Base-by-base conservation (phyloP, 2,888 invertebrate genomes). In the Ariolimax columbianus region DNA sequence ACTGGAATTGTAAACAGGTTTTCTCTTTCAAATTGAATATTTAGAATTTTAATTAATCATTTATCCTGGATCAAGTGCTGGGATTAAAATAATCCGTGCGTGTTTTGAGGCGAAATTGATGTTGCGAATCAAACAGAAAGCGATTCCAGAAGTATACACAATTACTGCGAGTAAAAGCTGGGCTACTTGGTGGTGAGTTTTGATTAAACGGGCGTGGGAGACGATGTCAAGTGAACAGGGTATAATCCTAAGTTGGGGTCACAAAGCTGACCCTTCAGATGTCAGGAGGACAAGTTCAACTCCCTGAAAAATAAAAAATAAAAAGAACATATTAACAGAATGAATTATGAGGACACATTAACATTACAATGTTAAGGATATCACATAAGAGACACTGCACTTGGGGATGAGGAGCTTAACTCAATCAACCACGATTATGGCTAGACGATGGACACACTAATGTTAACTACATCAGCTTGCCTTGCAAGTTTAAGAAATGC, bases 271-370 rank as follows among this genome's bases (percentile, higher is more conserved):
- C 75, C 82, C 82, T 19, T 55, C n/a, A 6, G 17, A 6, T 73
- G 82, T 82, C 82, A 82, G 73, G 82, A 82, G 40, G 75, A 43
- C 23, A 63, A 63, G 43, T 63, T 63, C 75, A 75, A 43, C 19
- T 43, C n/a, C 47, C 82, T 82, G 82, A 26, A 55, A 36, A 59
- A 55, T 23, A 23, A 36, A 72, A 36, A 30, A 43, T 6, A 38
- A 51, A 70, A 51, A 51, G 30, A 33, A 30, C 30, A 43, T 6
- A n/a, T n/a, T n/a, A n/a, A n/a, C n/a, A n/a, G n/a, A n/a, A n/a
- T n/a, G n/a, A n/a, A n/a, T n/a, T n/a, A n/a, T n/a, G n/a, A n/a
- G n/a, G n/a, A n/a, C n/a, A n/a, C n/a, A n/a, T n/a, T n/a, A n/a
- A n/a, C n/a, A n/a, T n/a, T n/a, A n/a, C n/a, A n/a, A n/a, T n/a